Conservation (phyloP, 2,888 invertebrate genomes). For the Anarsia innoxiella region DNA sequence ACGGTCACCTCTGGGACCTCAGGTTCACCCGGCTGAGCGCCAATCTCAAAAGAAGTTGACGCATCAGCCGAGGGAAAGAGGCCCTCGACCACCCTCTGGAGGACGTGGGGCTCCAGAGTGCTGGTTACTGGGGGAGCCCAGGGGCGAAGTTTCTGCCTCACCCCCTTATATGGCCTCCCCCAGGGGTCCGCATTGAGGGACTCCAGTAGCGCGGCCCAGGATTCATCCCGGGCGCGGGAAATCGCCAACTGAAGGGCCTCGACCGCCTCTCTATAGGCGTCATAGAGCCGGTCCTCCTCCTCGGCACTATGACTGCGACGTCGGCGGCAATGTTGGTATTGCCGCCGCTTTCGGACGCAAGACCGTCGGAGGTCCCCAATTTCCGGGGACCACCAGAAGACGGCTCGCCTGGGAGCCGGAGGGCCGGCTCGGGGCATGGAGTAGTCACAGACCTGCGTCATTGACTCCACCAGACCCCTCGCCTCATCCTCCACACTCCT, state of each 20-base stretch:
- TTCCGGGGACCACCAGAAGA: not conserved
- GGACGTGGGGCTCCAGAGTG: not conserved
- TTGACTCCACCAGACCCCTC: not conserved
- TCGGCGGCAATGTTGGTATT: not conserved
- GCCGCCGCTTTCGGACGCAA: not conserved
- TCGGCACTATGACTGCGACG: not conserved
- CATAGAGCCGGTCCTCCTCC: not conserved
- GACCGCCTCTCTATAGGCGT: not conserved
- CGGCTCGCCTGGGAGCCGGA: not conserved
- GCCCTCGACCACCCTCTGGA: not conserved
- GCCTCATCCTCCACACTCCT: not conserved
- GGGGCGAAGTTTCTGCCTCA: not conserved
- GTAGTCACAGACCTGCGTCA: not conserved
- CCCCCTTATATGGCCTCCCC: not conserved
- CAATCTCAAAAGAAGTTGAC: not conserved
- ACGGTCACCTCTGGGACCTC: not conserved
- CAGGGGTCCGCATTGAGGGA: not conserved
- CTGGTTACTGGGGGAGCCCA: not conserved
- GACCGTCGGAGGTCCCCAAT: not conserved
- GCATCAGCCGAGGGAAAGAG: not conserved
- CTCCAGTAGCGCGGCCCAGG: not conserved
- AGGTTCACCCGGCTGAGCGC: not conserved
- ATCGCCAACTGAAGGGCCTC: not conserved
- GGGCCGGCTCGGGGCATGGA: not conserved
- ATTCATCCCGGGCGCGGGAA: not conserved